Evolutionary conservation across 2,113 vertebrate genomes (phyloP).

Genomic region (Xiphorhynchus elegans): DNA sequence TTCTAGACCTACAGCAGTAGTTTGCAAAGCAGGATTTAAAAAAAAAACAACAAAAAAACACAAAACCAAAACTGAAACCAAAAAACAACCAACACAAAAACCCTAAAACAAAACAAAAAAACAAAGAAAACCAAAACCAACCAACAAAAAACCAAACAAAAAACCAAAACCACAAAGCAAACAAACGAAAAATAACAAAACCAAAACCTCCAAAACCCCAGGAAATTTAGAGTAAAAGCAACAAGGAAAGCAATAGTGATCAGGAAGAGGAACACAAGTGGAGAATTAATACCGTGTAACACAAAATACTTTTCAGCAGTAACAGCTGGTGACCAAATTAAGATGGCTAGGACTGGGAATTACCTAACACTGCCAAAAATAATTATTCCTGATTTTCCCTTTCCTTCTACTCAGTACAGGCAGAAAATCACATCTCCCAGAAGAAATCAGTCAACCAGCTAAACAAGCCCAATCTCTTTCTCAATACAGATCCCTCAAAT

Average conservation of each 20-base stretch:
- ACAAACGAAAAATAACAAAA: too few species aligned
- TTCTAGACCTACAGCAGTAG: neutral
- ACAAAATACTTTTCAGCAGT: conserved; percentile 32
- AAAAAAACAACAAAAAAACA: neutral
- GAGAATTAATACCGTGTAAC: conserved; percentile 40
- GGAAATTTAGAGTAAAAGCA: neutral
- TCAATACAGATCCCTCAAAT: conserved; percentile 27
- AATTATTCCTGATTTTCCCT: conserved; percentile 56
- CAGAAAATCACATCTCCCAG: conserved; percentile 48
- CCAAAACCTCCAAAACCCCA: neutral
- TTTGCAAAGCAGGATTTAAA: neutral
- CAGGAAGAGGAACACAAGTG: neutral
- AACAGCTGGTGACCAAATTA: conserved; percentile 62
- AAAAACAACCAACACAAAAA: too few species aligned
- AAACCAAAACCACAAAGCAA: accelerated
- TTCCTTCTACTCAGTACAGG: conserved; percentile 6
- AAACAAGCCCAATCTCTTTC: conserved; percentile 40
- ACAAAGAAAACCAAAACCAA: too few species aligned
- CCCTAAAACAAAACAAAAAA: too few species aligned
- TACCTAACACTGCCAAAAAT: conserved; percentile 57
- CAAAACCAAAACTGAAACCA: too few species aligned
- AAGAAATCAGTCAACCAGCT: conserved; percentile 60
- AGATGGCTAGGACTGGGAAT: conserved; percentile 54
- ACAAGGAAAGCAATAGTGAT: neutral
- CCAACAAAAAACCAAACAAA: too few species aligned